Base-by-base conservation (phyloP, 2,113 vertebrate genomes). In the Tupaia chinensis region DNA sequence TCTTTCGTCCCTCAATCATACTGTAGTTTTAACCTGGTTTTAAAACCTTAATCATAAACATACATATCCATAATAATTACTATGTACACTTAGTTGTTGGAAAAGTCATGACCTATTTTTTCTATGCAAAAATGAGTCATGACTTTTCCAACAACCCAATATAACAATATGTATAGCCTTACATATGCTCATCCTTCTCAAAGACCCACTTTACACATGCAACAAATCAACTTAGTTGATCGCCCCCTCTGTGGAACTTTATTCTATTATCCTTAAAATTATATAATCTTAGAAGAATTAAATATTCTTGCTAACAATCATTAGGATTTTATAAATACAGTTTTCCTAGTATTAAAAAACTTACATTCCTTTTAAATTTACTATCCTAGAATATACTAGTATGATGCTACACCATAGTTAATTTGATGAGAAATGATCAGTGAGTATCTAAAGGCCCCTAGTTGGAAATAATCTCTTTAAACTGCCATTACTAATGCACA, bases 281-380 rank as follows among this genome's bases (percentile, higher is more conserved):
- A 9, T 61, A 87, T 5, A 70, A 16, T 53, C 74, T 93, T 96
- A 89, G 12, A 82, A 94, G 92, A 94, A 53, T 63, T 92, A 69
- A 82, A 29, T 86, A 79, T 84, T 89, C 44, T 87, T 95, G 22
- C 61, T 60, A 88, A 81, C 63, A 92, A 27, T 88, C 84, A 84
- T 87, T 76, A 56, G 5, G n/a, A 89, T 58, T 93, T 96, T 68
- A 93, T 20, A 70, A 81, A n/a, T 70, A 58, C 32, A 70, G 29
- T 34, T 86, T 81, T 63, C 23, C 14, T 72, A 94, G 72, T 58
- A 91, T 84, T 32, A 63, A 84, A 94, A 96, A 83, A 14, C 23
- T 8, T 88, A 3, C 60, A 4, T 1, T 92, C 12, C 23, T 61
- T 96, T 95, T 94, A 74, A 69, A 19, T 87, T 88, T 90, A 77